These are phyloP conservation scores for Harpegnathos saltator DNA, from an alignment of 1,140 invertebrate species.

Conservation along the genomic window DNA sequence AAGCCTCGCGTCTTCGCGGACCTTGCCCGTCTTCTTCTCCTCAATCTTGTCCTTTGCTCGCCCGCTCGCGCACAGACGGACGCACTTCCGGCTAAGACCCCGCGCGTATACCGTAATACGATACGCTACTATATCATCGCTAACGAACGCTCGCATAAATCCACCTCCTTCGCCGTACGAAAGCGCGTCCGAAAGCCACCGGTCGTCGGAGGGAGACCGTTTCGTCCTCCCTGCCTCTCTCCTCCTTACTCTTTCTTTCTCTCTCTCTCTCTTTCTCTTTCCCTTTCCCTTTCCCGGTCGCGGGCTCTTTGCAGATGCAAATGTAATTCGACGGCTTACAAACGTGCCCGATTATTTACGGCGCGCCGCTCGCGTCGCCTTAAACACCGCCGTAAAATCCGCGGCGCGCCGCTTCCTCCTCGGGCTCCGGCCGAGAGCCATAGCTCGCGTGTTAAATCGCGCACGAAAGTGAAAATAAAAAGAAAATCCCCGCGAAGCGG, in stretches of 20 bases:
- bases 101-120: slow-evolving; percentile 20
- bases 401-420: neutral
- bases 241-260: too few species aligned
- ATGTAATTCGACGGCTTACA: slow-evolving; percentile 48
- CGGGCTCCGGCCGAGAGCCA: too few species aligned
- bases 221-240: neutral
- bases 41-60: slow-evolving; percentile 16
- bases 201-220: neutral
- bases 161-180: neutral
- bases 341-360: slow-evolving; percentile 42
- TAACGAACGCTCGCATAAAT: slow-evolving; percentile 59
- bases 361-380: neutral
- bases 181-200: slow-evolving; percentile 36
- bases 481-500: slow-evolving; percentile 8
- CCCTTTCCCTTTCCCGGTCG: neutral
- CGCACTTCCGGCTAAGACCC: slow-evolving; percentile 34
- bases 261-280: too few species aligned
- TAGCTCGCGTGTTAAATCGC: neutral
- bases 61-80: neutral
- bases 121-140: slow-evolving; percentile 47
- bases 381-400: neutral
- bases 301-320: slow-evolving; percentile 40
- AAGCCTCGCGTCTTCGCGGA: neutral
- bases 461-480: slow-evolving; percentile 29
- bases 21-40: neutral